Evolutionary conservation across 2,888 invertebrate genomes (phyloP).

Genomic region (Clanis bilineata): DNA sequence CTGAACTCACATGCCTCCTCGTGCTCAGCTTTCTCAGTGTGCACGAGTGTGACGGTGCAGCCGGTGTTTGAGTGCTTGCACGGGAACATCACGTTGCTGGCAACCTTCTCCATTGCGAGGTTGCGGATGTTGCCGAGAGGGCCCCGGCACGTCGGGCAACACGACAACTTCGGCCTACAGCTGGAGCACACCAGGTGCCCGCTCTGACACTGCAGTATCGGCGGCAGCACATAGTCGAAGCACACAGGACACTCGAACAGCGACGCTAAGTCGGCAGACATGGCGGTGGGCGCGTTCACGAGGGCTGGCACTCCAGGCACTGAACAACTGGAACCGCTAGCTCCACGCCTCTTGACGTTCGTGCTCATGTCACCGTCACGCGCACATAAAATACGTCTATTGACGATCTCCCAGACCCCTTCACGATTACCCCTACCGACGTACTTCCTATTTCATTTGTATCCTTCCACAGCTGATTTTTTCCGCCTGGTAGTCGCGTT

Average conservation of each 20-base stretch:
- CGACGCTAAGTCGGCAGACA: constrained; percentile 94
- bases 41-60: constrained; percentile 94
- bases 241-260: constrained; percentile 98
- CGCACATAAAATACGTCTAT: constrained; percentile 66
- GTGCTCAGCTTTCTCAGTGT: constrained; percentile 99
- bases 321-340: constrained; percentile 80
- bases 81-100: constrained; percentile 98
- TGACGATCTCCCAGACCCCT: constrained; percentile 55
- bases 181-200: constrained; percentile 99
- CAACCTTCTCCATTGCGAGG: constrained; percentile 99
- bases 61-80: constrained; percentile 99
- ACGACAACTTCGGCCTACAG: constrained; percentile 97
- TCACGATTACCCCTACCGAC: constrained; percentile 36
- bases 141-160: constrained; percentile 99
- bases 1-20: constrained; percentile 99
- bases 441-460: constrained; percentile 62
- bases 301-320: constrained; percentile 78
- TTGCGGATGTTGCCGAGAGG: constrained; percentile 98
- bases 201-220: constrained; percentile 99
- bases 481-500: constrained; percentile 62
- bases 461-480: constrained; percentile 68
- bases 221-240: constrained; percentile 99
- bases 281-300: constrained; percentile 83
- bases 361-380: constrained; percentile 82
- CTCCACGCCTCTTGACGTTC: constrained; percentile 80